Evolutionary conservation across 1,140 invertebrate species (phyloP), one percentile per base, ranked within the genome.

Genomic region (Lethrus apterus): DNA sequence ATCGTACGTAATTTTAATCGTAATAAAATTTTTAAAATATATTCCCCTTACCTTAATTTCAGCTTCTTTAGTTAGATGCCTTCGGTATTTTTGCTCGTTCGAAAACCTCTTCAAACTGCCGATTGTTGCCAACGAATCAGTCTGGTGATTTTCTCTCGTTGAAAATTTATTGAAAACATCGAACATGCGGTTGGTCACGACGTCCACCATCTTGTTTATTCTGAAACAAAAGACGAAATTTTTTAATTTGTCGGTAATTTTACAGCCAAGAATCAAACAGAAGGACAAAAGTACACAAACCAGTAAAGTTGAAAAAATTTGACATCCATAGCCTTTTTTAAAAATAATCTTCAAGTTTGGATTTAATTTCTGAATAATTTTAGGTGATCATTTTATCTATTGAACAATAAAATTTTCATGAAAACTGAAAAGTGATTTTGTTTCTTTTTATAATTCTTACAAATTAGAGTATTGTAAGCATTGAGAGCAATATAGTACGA

Each of bases 191-290:
- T 72, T 73, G 3, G 72, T 73, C 23, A 78, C 55, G 13, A 76
- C 64, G 49, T 77, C 76, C 41, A 78, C 71, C 76, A 80, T 80
- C 50, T 70, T 75, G 47, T 65, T 70, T 2, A 70, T 64, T 58
- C 75, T 78, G 65, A 31, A 70, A 72, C 44, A 54, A 51, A 54
- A 11, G 11, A 46, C 15, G 55, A 48, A 46, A 7, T 26, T 26
- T 26, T 26, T 7, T 26, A 5, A 26, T 7, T 7, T 7, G 7
- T 7, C n/a, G 7, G 5, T 7, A 26, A 5, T 26, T 26, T 26
- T 26, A 26, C 5, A 7, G n/a, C 5, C 5, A 26, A 7, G n/a
- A 5, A 26, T 26, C 24, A 26, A 4, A 36, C 3, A 36, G 7
- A 17, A 15, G 8, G 4, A 4, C 14, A 24, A 2, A 18, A 15